Evolutionary conservation across 1,140 invertebrate species (phyloP), one percentile per base, ranked within the genome.

Genomic region (Dendroctonus valens): DNA sequence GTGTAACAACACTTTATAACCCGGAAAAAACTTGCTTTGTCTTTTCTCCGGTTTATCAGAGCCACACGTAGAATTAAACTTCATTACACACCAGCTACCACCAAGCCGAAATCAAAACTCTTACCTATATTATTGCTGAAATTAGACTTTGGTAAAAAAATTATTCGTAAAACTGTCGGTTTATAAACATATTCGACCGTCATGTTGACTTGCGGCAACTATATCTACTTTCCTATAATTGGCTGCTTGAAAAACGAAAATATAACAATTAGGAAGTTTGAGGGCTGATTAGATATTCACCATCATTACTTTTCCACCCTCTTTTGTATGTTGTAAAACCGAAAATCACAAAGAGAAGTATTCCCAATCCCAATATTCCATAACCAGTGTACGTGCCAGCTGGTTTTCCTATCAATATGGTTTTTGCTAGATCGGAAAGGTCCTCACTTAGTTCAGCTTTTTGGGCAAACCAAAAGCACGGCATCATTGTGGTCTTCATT

Each of bases 381-480:
- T 78, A 83, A 6, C 80, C 82, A 9, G 83, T 81, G 57, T 83
- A 83, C 5, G 75, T 52, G 11, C 84, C 85, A 60, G 85, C 74
- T 44, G 75, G 67, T 42, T 81, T 77, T 14, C 85, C 63, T 38
- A 81, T 78, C 6, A 84, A 59, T 4, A 84, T 72, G 49, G 86
- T 74, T 69, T 85, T 84, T 0, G 87, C 82, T 73, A 81, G 72
- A 6, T 69, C 72, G 1, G 85, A 84, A 65, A 86, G 83, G n/a
- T 85, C 76, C 37, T 82, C 70, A n/a, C 83, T 85, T 14, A 89
- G 78, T 50, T 77, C 67, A 15, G 86, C 85, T 67, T 84, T 82
- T 78, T 92, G 89, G 8, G 81, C 78, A 77, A 92, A 92, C 89
- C 89, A 91, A 68, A 91, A 78, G 80, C 88, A 85, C 9, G 90